phyloP scores from a whole-genome alignment of 2,888 invertebrate genomes.

The Minunthozetes semirufus region DNA sequence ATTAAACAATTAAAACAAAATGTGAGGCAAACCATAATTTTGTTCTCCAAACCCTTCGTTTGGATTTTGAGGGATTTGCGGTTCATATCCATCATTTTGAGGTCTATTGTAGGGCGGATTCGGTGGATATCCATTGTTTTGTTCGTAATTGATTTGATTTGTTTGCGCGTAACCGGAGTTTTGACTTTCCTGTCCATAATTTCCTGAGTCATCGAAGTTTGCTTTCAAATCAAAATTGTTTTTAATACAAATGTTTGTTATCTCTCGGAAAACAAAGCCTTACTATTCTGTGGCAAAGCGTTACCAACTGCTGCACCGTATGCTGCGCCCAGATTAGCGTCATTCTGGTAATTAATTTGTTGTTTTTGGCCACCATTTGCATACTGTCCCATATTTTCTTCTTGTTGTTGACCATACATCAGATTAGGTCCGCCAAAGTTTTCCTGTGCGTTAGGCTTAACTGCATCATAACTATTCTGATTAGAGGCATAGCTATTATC shows the following conservation, averaged over 20 bases:
- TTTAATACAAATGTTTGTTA: neutral
- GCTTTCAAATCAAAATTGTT: neutral
- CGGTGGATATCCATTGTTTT: neutral
- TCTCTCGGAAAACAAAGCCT: neutral
- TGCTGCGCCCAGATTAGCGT: constrained; percentile 2
- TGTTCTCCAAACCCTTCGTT: neutral
- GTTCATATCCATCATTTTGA: neutral
- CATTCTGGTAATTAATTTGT: neutral
- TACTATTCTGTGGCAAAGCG: constrained; percentile 16
- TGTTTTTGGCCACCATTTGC: neutral
- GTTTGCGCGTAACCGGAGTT: constrained; percentile 14
- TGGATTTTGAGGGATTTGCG: neutral
- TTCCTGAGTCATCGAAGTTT: neutral
- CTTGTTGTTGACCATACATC: neutral
- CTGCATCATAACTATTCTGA: neutral
- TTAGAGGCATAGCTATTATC: neutral
- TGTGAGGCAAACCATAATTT: neutral
- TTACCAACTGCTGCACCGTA: constrained; percentile 27
- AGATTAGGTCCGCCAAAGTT: neutral
- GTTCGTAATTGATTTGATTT: constrained; percentile 14
- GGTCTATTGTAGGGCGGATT: neutral
- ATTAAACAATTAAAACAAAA: neutral
- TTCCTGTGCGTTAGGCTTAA: neutral
- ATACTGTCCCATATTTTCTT: neutral
- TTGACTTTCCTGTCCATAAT: constrained; percentile 21